Base-by-base conservation (phyloP, 2,888 invertebrate species). In the Thelaira solivaga region DNA sequence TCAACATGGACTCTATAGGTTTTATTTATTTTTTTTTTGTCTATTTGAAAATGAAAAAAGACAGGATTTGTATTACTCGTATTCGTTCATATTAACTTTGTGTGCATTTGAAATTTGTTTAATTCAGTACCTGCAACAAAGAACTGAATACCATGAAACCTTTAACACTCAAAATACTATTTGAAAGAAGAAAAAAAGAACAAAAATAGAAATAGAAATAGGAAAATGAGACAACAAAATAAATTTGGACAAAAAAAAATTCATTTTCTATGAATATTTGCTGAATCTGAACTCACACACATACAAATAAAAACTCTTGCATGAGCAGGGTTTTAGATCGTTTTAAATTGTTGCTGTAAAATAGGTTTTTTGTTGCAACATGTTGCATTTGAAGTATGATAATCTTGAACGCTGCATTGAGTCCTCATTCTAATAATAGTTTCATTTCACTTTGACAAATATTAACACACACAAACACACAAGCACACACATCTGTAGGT, bases 71-170 rank as follows among this genome's bases (percentile, higher is more conserved):
- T 24, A n/a, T 18, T 47, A n/a, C n/a, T n/a, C 39, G 5, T 47
- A 18, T 29, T 16, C 1, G 34, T 45, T 43, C 45, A 3, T 45
- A 24, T 64, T 43, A 65, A 73, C 57, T 43, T 59, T 49, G 41
- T 43, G 34, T 57, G 65, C 49, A 57, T 65, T 73, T 24, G n/a
- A n/a, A 41, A 64, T 57, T 64, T 73, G 29, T 59, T 73, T 18
- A 67, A 43, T 41, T 57, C 65, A 43, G 36, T 41, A 22, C 18
- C 29, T 59, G 41, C 68, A 51, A 41, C 41, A 59, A 69, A 2
- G n/a, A 34, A 31, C 11, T 34, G 41, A 39, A 39, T 13, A 22
- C 36, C 11, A 26, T n/a, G 51, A 59, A 59, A 49, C 29, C 53
- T 55, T 26, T 26, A 39, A 29, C 68, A 57, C 20, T 20, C 20